Base-by-base conservation (phyloP, 2,888 invertebrate species). In the Aplocera efformata region DNA sequence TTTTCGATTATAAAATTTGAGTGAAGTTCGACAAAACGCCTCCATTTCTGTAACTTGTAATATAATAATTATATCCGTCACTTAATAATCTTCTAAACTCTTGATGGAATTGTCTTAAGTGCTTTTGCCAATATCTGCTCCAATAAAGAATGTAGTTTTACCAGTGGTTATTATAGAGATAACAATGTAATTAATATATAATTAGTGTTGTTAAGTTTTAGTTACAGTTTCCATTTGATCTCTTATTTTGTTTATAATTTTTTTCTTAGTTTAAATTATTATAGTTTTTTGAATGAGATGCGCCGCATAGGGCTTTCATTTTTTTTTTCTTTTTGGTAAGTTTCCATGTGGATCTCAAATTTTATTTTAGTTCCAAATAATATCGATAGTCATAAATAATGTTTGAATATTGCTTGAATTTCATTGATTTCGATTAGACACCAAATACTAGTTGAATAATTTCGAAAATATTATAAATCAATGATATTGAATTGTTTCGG, bases 1-100 rank as follows among this genome's bases (percentile, higher is more conserved):
- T 81, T 79, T 72, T 63, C 57, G 55, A 40, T 45, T 38, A 25
- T 28, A 51, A 61, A 69, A 75, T 77, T 81, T 82, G 80, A 86
- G 88, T 88, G 86, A 80, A 88, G 88, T 88, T 86, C 72, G 88
- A 88, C 88, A 83, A 79, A 80, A 82, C 74, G 70, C 63, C 75
- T 78, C 76, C 46, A 33, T 34, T 53, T 13, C 27, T 10, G 3
- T 39, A 10, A 29, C 36, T 36, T 45, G 35, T 48, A 53, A 47
- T 39, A 47, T 52, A 48, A 42, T 42, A 50, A 37, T 41, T 48
- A 35, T 50, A 44, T 47, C 39, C 36, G 48, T 46, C 60, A 53
- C 53, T 55, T 58, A 47, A 47, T 43, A 40, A 34, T 35, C 32
- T 44, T 32, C 10, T 25, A 22, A 45, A 22, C 23, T 25, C 28